These are phyloP conservation scores for Achroia grisella DNA, from an alignment of 1,140 invertebrate genomes.

Conservation along the genomic window DNA sequence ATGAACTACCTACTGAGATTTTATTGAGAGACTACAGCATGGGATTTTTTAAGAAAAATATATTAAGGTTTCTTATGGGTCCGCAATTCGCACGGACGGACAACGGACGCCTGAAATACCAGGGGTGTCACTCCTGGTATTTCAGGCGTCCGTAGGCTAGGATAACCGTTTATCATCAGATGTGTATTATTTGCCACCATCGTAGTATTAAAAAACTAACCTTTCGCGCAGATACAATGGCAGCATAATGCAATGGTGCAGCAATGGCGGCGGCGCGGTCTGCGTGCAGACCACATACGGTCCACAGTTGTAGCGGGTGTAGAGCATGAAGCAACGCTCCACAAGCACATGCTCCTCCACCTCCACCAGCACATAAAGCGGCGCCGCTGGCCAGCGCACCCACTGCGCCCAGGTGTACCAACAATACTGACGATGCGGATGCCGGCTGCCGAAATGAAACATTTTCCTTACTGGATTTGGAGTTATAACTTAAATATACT, in stretches of 20 bases:
- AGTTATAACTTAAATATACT: too few relatives aligned
- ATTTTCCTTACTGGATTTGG: too few relatives aligned
- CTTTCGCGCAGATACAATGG: slow-evolving; percentile 80
- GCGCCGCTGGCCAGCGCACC: slow-evolving; percentile 78
- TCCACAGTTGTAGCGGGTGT: slow-evolving; percentile 85
- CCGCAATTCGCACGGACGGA: too few relatives aligned
- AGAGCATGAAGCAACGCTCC: slow-evolving; percentile 78
- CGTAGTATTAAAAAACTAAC: slow-evolving; percentile 30
- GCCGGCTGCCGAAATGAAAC: slow-evolving; percentile 59
- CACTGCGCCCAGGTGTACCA: slow-evolving; percentile 81
- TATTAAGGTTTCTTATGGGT: too few relatives aligned
- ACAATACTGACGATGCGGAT: slow-evolving; percentile 80
- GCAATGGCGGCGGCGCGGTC: slow-evolving; percentile 87
- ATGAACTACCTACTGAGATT: too few relatives aligned
- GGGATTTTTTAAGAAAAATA: too few relatives aligned
- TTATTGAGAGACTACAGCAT: too few relatives aligned
- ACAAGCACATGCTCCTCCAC: slow-evolving; percentile 71
- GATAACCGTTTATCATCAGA: too few relatives aligned
- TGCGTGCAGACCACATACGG: slow-evolving; percentile 85
- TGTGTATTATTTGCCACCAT: too few relatives aligned
- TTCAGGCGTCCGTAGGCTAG: too few relatives aligned
- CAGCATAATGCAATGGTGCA: slow-evolving; percentile 83
- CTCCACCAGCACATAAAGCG: slow-evolving; percentile 65
- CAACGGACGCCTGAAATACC: too few relatives aligned
- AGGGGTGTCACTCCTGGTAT: too few relatives aligned